Percentiles rank a stretch among this genome's conserved stretches.
These are phyloP conservation scores for Poeciliopsis presidionis DNA, from an alignment of 2,797 vertebrate species.

Conservation along the genomic window DNA sequence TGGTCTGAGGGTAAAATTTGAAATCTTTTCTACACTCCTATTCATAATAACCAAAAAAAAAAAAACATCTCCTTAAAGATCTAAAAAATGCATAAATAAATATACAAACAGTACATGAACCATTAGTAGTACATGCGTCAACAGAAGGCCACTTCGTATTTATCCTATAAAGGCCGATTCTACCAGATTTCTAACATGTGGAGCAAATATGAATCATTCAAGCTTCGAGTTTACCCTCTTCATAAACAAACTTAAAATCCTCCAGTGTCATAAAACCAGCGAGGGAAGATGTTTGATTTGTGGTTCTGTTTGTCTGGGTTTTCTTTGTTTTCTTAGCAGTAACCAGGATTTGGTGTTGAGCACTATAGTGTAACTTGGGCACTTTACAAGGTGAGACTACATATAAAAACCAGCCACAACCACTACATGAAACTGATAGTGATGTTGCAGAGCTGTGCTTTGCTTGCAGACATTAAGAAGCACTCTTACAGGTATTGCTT, in stretches of 20 bases:
- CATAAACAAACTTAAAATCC: background rate
- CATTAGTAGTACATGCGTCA: conserved; percentile 6
- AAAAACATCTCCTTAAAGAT: conserved; percentile 11
- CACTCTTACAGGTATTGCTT: background rate
- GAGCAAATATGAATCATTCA: conserved; percentile 5
- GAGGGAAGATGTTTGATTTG: background rate
- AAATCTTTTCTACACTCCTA: background rate
- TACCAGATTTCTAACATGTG: background rate
- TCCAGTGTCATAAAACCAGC: conserved; percentile 4
- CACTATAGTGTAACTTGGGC: conserved; percentile 45
- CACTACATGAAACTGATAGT: background rate
- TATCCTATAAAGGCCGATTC: background rate
- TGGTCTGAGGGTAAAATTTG: background rate
- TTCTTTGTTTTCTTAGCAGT: conserved; percentile 2
- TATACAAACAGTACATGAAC: conserved; percentile 10
- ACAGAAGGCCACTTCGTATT: conserved; percentile 60
- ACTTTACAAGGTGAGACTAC: conserved; percentile 9
- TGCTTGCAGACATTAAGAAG: background rate
- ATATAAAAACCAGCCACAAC: conserved; percentile 4
- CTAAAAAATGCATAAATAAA: conserved; percentile 29
- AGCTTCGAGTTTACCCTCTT: background rate
- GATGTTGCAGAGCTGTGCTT: background rate
- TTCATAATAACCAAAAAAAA: background rate
- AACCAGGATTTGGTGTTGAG: conserved; percentile 12
- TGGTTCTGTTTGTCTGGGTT: background rate